Evolutionary conservation across 1,140 invertebrate species (phyloP).

Genomic region (Antheraea pernyi): DNA sequence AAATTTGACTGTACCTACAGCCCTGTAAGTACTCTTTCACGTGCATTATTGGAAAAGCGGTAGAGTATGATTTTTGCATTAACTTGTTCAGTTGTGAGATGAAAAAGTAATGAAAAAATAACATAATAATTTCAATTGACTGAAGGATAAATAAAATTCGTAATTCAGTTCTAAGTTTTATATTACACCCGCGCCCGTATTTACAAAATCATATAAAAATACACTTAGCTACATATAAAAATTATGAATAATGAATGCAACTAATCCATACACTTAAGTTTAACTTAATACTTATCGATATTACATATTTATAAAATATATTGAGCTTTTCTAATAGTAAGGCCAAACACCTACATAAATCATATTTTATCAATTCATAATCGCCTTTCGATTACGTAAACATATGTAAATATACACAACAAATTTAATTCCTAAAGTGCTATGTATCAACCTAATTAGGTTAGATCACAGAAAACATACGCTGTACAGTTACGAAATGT

Average conservation of each 20-base stretch:
- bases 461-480: not conserved
- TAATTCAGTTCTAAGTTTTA: not conserved
- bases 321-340: too few species aligned
- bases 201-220: not conserved
- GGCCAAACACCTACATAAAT: too few species aligned
- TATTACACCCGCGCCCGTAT: not conserved
- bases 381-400: not conserved
- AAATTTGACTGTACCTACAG: too few species aligned
- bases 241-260: not conserved
- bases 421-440: not conserved
- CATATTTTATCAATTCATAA: not conserved
- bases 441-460: not conserved
- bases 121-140: not conserved
- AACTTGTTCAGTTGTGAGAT: too few species aligned
- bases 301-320: too few species aligned
- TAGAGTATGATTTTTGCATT: too few species aligned
- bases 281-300: too few species aligned
- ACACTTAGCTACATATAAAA: not conserved
- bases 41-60: too few species aligned
- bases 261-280: too few species aligned
- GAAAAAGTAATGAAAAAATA: too few species aligned
- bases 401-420: not conserved
- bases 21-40: too few species aligned
- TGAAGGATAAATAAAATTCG: not conserved
- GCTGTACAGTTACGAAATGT: not conserved